Evolutionary conservation across 2,113 vertebrate genomes (phyloP).

Genomic region (Microcebus lehilahytsara): DNA sequence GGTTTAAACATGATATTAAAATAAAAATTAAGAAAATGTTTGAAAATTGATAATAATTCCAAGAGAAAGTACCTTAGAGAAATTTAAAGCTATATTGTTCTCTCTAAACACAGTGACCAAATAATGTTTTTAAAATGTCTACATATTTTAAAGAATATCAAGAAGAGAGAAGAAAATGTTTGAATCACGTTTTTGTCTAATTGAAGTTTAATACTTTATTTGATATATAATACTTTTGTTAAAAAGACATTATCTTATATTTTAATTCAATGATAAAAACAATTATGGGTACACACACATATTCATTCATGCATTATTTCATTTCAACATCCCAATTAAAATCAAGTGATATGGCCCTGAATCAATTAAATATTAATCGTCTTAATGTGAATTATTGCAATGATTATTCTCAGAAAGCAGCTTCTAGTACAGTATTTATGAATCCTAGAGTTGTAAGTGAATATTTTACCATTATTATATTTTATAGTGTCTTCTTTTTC

Average conservation of each 20-base stretch:
- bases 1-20: background rate
- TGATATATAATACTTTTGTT: background rate
- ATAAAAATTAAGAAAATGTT: background rate
- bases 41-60: background rate
- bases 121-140: background rate
- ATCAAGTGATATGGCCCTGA: background rate
- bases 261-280: background rate
- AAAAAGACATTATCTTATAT: background rate
- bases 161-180: background rate
- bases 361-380: slow-evolving; percentile 12
- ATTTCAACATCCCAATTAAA: background rate
- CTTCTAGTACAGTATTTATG: background rate
- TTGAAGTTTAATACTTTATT: background rate
- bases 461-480: background rate
- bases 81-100: background rate
- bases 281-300: background rate
- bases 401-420: background rate
- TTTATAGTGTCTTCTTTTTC: background rate
- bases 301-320: background rate
- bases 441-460: background rate
- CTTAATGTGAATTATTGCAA: background rate
- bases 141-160: background rate
- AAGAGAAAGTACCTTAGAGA: background rate
- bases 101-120: background rate
- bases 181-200: background rate